Conservation (phyloP, 2,113 vertebrate genomes). For the Ageneiosus marmoratus region DNA sequence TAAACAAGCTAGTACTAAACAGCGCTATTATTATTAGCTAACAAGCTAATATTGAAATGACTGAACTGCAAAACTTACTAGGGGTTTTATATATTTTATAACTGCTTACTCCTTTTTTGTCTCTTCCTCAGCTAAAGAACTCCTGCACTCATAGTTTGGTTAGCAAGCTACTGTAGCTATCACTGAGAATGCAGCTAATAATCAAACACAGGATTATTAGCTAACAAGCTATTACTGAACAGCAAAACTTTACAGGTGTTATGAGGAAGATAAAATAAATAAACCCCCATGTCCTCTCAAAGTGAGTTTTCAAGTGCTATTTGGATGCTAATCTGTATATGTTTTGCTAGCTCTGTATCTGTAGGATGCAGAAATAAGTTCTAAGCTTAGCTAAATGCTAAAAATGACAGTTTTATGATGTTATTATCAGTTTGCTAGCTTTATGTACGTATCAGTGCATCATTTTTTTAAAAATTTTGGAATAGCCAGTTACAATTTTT, state of each 20-base stretch:
- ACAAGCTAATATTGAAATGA: not conserved
- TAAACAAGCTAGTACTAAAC: not conserved
- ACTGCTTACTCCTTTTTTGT: not conserved
- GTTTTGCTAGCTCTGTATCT: not conserved
- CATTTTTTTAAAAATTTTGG: not conserved
- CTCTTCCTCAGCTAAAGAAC: not conserved
- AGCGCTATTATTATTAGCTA: not conserved
- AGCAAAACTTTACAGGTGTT: not conserved
- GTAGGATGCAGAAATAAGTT: not conserved
- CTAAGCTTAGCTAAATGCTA: not conserved
- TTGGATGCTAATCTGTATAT: not conserved
- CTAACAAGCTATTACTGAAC: not conserved
- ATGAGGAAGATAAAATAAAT: not conserved
- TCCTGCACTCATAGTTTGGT: not conserved
- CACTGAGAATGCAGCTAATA: not conserved
- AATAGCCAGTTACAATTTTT: not conserved
- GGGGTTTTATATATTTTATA: not conserved
- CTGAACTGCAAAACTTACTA: not conserved
- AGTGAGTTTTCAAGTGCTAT: not conserved
- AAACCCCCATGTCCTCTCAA: too few relatives aligned
- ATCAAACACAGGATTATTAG: not conserved
- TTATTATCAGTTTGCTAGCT: not conserved
- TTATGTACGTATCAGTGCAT: not conserved
- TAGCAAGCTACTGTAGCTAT: not conserved
- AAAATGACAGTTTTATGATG: not conserved